Evolutionary conservation across 23 tunicate species (phyloP).

Genomic region (Halocynthia aurantium): DNA sequence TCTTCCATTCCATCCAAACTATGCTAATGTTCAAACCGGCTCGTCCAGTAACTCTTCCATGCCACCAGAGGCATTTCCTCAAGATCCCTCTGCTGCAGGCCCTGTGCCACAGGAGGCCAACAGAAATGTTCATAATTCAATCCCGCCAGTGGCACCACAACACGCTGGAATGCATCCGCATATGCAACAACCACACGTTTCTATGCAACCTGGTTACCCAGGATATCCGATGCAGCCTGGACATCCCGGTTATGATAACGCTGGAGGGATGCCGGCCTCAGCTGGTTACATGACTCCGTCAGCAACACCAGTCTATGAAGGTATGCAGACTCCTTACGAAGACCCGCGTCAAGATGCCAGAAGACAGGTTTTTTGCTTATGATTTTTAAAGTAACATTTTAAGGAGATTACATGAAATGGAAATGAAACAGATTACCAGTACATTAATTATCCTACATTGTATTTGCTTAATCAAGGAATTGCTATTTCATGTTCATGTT

Average conservation of each 20-base stretch:
- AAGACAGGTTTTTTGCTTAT: too few relatives aligned
- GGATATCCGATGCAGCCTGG: too few relatives aligned
- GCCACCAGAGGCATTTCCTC: slow-evolving; percentile 27
- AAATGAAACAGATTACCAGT: neutral
- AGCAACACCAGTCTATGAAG: too few relatives aligned
- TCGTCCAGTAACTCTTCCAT: neutral
- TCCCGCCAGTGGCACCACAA: slow-evolving; percentile 20
- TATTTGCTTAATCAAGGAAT: neutral
- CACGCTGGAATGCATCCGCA: slow-evolving; percentile 7
- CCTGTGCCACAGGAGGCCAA: neutral
- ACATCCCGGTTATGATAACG: too few relatives aligned
- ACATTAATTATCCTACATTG: neutral
- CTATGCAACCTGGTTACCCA: too few relatives aligned
- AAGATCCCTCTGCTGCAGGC: neutral
- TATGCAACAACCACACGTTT: neutral
- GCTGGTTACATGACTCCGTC: too few relatives aligned
- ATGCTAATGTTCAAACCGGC: slow-evolving; percentile 21
- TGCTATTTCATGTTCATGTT: neutral
- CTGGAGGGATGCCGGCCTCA: too few relatives aligned
- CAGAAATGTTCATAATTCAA: neutral
- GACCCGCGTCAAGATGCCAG: too few relatives aligned
- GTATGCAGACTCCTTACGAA: too few relatives aligned
- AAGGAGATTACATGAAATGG: neutral
- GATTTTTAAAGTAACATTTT: too few relatives aligned
- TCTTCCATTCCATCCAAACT: slow-evolving; percentile 19